Conservation (phyloP, 2,113 vertebrate genomes). For the Aythya baeri region DNA sequence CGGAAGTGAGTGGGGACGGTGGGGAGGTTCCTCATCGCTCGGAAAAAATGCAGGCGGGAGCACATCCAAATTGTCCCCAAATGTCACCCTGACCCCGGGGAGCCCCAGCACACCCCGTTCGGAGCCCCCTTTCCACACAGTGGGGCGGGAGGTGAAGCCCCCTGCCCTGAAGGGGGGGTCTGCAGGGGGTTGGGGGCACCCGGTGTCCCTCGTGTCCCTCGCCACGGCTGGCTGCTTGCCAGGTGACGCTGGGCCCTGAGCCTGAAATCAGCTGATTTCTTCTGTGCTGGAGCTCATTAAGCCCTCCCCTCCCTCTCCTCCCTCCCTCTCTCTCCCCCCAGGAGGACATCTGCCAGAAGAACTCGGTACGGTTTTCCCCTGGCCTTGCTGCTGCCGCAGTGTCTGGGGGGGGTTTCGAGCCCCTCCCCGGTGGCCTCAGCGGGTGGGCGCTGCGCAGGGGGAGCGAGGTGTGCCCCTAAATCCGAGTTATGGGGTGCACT, state of each 20-base stretch:
- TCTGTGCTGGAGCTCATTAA: not conserved
- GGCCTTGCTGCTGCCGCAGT: accelerated
- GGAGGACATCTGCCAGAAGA: constrained; percentile 78
- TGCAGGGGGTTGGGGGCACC: accelerated
- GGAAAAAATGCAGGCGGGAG: not conserved
- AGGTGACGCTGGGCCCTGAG: not conserved
- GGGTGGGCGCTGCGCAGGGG: not conserved
- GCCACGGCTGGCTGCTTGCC: not conserved
- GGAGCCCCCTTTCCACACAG: not conserved
- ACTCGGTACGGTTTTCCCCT: constrained; percentile 51
- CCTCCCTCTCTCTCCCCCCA: constrained; percentile 30
- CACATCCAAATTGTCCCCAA: not conserved
- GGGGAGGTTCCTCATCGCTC: accelerated
- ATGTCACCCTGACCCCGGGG: accelerated
- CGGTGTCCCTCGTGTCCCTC: accelerated
- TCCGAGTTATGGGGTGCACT: not conserved
- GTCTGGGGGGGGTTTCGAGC: not conserved
- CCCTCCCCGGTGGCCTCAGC: not conserved
- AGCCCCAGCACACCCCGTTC: not conserved
- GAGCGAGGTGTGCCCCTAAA: not conserved
- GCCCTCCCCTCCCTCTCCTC: not conserved
- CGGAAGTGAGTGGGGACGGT: not conserved
- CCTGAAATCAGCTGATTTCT: not conserved
- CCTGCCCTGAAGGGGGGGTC: not conserved
- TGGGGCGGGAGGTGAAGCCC: not conserved